phyloP scores from a whole-genome alignment of 2,888 invertebrate genomes.

The Philaethria dido region DNA sequence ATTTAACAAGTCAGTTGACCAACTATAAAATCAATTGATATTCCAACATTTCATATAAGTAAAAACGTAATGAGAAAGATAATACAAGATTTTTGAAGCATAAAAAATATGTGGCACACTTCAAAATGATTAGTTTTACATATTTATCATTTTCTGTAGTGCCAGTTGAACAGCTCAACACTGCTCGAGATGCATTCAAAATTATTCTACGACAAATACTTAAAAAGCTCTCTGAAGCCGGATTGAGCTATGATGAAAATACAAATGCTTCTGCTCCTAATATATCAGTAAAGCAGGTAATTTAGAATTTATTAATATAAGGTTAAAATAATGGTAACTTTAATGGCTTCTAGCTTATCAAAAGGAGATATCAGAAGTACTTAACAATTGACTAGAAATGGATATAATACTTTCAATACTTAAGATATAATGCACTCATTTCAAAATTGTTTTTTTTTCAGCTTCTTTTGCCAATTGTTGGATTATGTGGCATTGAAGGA shows the following conservation, averaged over 20 bases:
- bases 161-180: constrained; percentile 88
- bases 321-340: background rate
- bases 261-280: constrained; percentile 71
- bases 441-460: constrained; percentile 55
- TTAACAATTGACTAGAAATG: background rate
- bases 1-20: too few species aligned
- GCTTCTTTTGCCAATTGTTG: constrained; percentile 88
- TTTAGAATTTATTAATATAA: background rate
- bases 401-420: too few species aligned
- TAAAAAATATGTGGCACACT: background rate
- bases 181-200: constrained; percentile 82
- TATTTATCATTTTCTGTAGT: constrained; percentile 79
- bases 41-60: too few species aligned
- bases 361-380: background rate
- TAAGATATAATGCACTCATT: too few species aligned
- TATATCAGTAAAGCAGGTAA: constrained; percentile 78
- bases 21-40: too few species aligned
- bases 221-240: constrained; percentile 77
- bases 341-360: background rate
- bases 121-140: too few species aligned
- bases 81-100: too few species aligned
- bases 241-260: constrained; percentile 71
- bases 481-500: constrained; percentile 87
- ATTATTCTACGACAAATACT: constrained; percentile 75
- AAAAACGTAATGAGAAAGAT: too few species aligned